Percentiles rank a stretch among this genome's conserved stretches.
These are phyloP conservation scores for Acanthosepion pharaonis DNA, from an alignment of 2,888 invertebrate species.

Conservation along the genomic window DNA sequence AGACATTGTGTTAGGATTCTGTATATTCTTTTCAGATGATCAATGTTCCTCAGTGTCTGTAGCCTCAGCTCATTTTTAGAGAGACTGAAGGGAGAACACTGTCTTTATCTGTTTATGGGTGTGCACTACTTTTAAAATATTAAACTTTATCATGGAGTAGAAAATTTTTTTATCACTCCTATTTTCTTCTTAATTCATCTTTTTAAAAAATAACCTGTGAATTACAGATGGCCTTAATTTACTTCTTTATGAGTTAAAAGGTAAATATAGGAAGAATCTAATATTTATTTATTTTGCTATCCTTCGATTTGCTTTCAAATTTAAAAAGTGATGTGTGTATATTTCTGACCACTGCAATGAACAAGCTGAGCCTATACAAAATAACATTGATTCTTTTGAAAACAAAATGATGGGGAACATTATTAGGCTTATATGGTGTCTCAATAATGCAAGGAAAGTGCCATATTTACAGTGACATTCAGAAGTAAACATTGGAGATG, in stretches of 20 bases:
- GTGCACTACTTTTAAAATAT: background rate
- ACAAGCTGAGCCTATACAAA: too few species aligned
- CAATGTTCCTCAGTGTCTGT: background rate
- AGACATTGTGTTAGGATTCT: background rate
- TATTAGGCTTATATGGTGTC: background rate
- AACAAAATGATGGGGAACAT: background rate
- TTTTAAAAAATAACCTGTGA: background rate
- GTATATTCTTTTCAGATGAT: background rate
- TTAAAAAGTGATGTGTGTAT: background rate
- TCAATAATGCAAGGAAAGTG: background rate
- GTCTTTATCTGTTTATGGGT: background rate
- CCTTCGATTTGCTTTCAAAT: background rate
- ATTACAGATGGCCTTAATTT: background rate
- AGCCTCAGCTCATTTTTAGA: background rate
- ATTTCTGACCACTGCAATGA: background rate
- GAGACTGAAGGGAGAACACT: background rate
- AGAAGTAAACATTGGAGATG: background rate
- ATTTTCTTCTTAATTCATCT: background rate
- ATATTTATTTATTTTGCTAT: background rate
- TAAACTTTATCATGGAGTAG: background rate
- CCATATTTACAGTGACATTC: background rate
- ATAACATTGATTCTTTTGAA: background rate
- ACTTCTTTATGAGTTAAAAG: background rate
- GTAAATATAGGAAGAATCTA: background rate
- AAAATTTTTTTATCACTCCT: background rate